Percentiles rank a stretch among this genome's conserved stretches.
Evolutionary conservation across 2,797 vertebrate genomes (phyloP).

Genomic region (Tiaroga cobitis): DNA sequence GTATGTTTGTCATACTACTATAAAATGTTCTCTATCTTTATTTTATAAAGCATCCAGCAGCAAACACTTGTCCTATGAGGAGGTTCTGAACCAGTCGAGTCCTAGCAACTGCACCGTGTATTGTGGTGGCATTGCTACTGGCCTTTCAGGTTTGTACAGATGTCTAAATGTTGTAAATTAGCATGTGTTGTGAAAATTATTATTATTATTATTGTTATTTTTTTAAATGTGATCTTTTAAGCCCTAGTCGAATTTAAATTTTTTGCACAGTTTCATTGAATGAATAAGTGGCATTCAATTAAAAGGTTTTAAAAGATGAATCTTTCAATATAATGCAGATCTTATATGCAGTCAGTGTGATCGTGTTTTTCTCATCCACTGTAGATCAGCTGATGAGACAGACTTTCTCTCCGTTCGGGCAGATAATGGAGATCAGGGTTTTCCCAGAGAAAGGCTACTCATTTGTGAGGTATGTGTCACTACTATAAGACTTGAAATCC

Average conservation of each 20-base stretch:
- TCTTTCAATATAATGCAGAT: not conserved
- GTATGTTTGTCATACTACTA: not conserved
- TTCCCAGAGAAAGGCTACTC: constrained; percentile 99
- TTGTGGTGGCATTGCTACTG: constrained; percentile 93
- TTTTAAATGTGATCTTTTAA: not conserved
- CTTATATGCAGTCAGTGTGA: not conserved
- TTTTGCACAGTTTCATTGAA: not conserved
- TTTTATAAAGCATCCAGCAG: constrained; percentile 76
- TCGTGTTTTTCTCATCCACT: constrained; percentile 50
- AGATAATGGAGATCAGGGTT: constrained; percentile 97
- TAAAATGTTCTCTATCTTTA: constrained; percentile 9
- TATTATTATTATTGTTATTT: rapidly evolving
- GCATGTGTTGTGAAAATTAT: not conserved
- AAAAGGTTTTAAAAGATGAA: not conserved
- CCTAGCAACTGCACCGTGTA: constrained; percentile 98
- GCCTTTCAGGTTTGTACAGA: constrained; percentile 86
- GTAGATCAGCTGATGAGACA: constrained; percentile 98
- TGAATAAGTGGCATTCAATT: not conserved
- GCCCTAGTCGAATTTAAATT: not conserved
- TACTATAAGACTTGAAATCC: not conserved
- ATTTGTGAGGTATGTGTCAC: constrained; percentile 86
- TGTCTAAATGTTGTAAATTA: not conserved
- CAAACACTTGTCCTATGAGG: constrained; percentile 96
- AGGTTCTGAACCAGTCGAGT: constrained; percentile 96
- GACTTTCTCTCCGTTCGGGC: constrained; percentile 96